phyloP scores from a whole-genome alignment of 37 sponge, comb jelly and placozoan species.

The Mnemiopsis leidyi region DNA sequence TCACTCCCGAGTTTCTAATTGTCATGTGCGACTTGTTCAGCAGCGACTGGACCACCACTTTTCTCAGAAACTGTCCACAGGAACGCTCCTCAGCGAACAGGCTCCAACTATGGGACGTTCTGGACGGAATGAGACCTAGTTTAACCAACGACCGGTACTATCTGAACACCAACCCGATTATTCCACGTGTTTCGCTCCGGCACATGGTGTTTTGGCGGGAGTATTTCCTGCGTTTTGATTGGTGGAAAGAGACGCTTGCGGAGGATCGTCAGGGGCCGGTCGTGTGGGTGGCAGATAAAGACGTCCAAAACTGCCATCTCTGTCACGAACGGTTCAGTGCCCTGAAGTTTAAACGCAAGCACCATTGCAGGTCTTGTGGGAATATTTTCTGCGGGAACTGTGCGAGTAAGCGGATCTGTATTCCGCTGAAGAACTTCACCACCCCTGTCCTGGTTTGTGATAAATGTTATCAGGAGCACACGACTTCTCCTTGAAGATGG shows the following conservation, averaged over 20 bases:
- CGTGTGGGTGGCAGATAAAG: constrained; percentile 89
- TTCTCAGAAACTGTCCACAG: constrained; percentile 64
- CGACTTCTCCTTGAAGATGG: neutral
- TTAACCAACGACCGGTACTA: neutral
- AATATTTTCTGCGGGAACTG: constrained; percentile 86
- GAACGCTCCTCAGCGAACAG: neutral
- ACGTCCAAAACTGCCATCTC: constrained; percentile 72
- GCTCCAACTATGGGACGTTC: constrained; percentile 40
- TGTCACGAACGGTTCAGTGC: constrained; percentile 81
- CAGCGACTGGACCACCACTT: constrained; percentile 81
- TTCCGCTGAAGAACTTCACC: constrained; percentile 77
- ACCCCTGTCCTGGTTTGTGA: constrained; percentile 74
- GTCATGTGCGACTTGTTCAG: constrained; percentile 82
- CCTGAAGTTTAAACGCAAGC: neutral
- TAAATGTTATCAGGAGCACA: constrained; percentile 58
- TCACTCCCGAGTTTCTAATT: constrained; percentile 75
- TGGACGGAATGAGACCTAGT: constrained; percentile 19
- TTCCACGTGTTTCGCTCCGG: constrained; percentile 69
- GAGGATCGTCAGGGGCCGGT: constrained; percentile 69
- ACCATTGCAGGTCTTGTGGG: constrained; percentile 80
- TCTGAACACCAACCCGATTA: neutral
- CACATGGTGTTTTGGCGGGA: constrained; percentile 90
- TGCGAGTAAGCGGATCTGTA: constrained; percentile 69
- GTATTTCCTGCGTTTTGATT: constrained; percentile 87
- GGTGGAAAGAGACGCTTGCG: constrained; percentile 41